Base-by-base conservation (phyloP, 2,888 invertebrate species). In the Folsomia manolachei region DNA sequence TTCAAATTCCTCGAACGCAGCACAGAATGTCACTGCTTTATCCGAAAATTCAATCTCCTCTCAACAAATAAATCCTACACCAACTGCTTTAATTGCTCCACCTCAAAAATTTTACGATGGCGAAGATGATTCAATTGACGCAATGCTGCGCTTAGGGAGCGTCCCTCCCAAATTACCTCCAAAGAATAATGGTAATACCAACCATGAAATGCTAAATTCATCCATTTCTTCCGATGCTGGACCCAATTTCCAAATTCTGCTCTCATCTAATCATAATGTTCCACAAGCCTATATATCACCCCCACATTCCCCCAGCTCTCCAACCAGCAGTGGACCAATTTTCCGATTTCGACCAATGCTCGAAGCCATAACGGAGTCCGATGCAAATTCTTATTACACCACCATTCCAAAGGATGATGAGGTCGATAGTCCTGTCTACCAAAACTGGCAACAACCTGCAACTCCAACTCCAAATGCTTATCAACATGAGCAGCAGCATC, bases 101-200 rank as follows among this genome's bases (percentile, higher is more conserved):
- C n/a, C n/a, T n/a, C 39, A 39, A 14, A 39, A 73, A 26, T 78
- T 79, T 71, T 67, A 71, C 11, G 80, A 80, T 69, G 72, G 74
- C 23, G 80, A 79, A 61, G 80, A 80, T 67, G 75, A 77, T 39
- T 73, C 72, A 53, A 72, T 80, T 53, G 80, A 80, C 67, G 39
- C 70, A 23, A 64, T 78, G 14, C 71, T 80, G n/a, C 19, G n/a
- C n/a, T n/a, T n/a, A n/a, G n/a, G n/a, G n/a, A n/a, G n/a, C n/a
- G n/a, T 39, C 39, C 39, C 14, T 39, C 39, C 39, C 39, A 39
- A 39, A 39, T 9, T 39, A 9, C 39, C 14, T 39, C 39, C 39
- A 39, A 39, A 39, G 4, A 39, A 39, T 39, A 39, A 39, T 9
- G 39, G 7, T 39, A n/a, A n/a, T n/a, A 39, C 39, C 4, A 39